Conservation (phyloP, 2,888 invertebrate species). For the Laothoe populi region DNA sequence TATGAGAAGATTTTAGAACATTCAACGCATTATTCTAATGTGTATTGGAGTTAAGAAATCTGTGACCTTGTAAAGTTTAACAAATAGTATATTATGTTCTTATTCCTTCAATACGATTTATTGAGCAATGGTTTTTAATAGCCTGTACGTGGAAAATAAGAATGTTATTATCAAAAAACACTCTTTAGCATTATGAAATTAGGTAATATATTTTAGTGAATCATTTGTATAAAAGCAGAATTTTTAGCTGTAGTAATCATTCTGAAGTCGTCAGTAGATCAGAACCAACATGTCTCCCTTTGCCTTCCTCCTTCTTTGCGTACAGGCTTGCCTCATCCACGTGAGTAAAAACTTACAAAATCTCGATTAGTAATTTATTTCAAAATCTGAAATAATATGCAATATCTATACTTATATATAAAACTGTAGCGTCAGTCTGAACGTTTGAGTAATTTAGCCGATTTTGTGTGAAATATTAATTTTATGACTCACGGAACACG, state of each 20-base stretch:
- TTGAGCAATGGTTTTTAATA: slow-evolving; percentile 1
- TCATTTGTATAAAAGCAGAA: slow-evolving; percentile 11
- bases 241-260: background rate
- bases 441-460: too few relatives aligned
- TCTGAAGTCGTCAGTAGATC: slow-evolving; percentile 28
- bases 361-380: too few relatives aligned
- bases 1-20: background rate
- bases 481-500: too few relatives aligned
- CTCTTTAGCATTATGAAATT: background rate
- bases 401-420: too few relatives aligned
- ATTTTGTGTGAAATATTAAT: too few relatives aligned
- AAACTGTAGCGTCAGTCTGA: too few relatives aligned
- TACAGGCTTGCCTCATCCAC: slow-evolving; percentile 38
- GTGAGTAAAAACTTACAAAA: too few relatives aligned
- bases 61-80: background rate
- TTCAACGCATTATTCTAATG: background rate
- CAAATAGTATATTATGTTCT: background rate
- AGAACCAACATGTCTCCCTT: slow-evolving; percentile 36
- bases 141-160: background rate
- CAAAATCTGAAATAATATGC: too few relatives aligned
- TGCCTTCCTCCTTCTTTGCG: slow-evolving; percentile 38
- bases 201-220: background rate
- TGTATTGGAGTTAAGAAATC: background rate
- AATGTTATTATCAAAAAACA: background rate
- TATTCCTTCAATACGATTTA: background rate